Base-by-base conservation (phyloP, 2,797 vertebrate species). In the Microctenopoma lineatum region DNA sequence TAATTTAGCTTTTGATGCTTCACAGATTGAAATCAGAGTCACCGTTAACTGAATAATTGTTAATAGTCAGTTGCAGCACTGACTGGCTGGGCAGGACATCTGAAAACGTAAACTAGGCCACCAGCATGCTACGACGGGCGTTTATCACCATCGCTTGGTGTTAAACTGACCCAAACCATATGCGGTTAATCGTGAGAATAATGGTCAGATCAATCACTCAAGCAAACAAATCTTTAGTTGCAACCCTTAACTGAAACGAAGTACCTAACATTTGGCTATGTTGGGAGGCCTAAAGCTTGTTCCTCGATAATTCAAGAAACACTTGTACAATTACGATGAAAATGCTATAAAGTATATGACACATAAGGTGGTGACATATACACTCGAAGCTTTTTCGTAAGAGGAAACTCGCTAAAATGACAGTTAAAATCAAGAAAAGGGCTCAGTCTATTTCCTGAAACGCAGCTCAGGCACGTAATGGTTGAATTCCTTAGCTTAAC, bases 401-500 rank as follows among this genome's bases (percentile, higher is more conserved):
- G 7, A 16, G 11, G 5, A 58, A 62, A 41, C 4, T n/a, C 9
- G 3, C 16, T 21, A 46, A 58, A 63, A 32, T 0, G 45, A 52
- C n/a, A 13, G 9, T 18, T 4, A 42, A 16, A 66, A 32, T 34
- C 21, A 38, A 38, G 5, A 18, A 41, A 11, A 14, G 73, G 88
- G 88, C 64, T 83, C 60, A 0, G 88, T 84, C 84, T 92, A 92
- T 87, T 84, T 87, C 79, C 89, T 90, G 88, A 62, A 83, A 65
- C 9, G 25, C 41, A 56, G 55, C 41, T 27, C 25, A 2, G 11
- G 18, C 12, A 53, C 46, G 6, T 14, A 64, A 26, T 2, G 12
- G 4, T 14, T 26, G 1, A 3, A 0, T 45, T 9, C 14, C 4
- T 7, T 5, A 1, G 8, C 4, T 32, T 13, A n/a, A 44, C 3